Conservation (phyloP, 2,888 invertebrate species). For the Priapulus caudatus region DNA sequence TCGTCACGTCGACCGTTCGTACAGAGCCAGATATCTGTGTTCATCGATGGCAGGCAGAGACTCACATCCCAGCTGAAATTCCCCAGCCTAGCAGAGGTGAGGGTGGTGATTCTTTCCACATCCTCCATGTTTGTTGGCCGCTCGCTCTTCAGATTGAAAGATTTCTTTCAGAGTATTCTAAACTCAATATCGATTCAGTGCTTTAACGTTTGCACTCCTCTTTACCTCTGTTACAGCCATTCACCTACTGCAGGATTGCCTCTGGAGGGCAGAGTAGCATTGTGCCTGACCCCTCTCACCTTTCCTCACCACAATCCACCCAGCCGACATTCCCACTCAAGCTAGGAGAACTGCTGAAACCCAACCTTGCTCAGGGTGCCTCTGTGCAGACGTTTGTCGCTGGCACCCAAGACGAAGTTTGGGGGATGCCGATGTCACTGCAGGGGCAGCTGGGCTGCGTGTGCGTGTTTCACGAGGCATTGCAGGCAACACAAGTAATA, state of each 20-base stretch:
- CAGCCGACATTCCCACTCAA: neutral
- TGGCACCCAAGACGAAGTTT: slow-evolving; percentile 47
- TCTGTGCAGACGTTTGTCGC: slow-evolving; percentile 45
- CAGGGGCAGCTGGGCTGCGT: slow-evolving; percentile 46
- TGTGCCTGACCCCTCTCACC: neutral
- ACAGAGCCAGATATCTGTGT: slow-evolving; percentile 48
- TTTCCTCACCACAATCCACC: neutral
- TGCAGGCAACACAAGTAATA: slow-evolving; percentile 37
- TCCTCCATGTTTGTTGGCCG: no score
- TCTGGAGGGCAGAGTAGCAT: slow-evolving; percentile 14
- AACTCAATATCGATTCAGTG: no score
- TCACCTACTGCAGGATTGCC: slow-evolving; percentile 42
- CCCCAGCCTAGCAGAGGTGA: slow-evolving; percentile 47
- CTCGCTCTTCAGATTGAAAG: no score
- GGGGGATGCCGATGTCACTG: slow-evolving; percentile 44
- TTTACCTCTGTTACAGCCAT: slow-evolving; percentile 31
- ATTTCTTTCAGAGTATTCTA: no score
- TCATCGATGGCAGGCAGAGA: slow-evolving; percentile 47
- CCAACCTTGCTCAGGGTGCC: slow-evolving; percentile 40
- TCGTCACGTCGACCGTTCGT: slow-evolving; percentile 46
- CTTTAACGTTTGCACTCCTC: no score
- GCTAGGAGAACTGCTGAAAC: neutral
- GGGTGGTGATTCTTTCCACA: slow-evolving; percentile 12
- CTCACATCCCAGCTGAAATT: slow-evolving; percentile 46
- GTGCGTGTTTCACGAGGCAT: slow-evolving; percentile 42